Conservation (phyloP, 2,113 vertebrate species). For the Dicaeum eximium region DNA sequence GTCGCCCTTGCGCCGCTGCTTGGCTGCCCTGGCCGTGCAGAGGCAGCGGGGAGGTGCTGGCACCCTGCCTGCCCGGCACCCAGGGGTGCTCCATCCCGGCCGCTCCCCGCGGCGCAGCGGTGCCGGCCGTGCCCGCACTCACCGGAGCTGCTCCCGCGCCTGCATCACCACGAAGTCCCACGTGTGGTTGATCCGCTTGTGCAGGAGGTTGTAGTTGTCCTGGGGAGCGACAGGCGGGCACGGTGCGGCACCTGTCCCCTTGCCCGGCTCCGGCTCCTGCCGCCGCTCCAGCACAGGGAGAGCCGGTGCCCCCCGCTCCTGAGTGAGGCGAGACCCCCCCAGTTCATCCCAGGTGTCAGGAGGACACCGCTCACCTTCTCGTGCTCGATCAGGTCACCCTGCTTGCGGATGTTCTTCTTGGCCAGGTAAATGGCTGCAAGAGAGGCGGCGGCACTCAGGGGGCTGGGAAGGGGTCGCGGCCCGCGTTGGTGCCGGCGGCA, state of each 20-base stretch:
- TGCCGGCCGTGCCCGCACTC: background rate
- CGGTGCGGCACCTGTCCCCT: accelerated
- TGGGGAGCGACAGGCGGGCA: background rate
- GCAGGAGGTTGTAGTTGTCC: constrained; percentile 86
- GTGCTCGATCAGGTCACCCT: constrained; percentile 84
- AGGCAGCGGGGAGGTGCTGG: background rate
- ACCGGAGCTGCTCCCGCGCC: constrained; percentile 93
- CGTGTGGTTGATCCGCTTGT: constrained; percentile 88
- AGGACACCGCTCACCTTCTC: constrained; percentile 81
- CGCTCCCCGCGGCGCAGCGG: background rate
- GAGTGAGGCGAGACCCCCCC: background rate
- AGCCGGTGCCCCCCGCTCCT: background rate
- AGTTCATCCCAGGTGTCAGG: background rate
- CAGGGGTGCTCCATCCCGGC: background rate
- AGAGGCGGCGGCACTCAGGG: background rate
- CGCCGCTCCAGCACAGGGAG: background rate
- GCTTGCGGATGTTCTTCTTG: constrained; percentile 93
- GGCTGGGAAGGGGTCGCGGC: background rate
- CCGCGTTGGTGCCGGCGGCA: accelerated
- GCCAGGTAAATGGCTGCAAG: constrained; percentile 87
- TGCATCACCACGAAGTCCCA: constrained; percentile 98
- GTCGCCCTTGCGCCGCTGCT: constrained; percentile 88
- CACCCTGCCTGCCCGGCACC: background rate
- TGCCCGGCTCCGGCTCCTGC: accelerated
- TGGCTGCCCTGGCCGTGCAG: constrained; percentile 80